Evolutionary conservation across 1,140 invertebrate species (phyloP), one percentile per base, ranked within the genome.

Genomic region (Babylonia areolata): DNA sequence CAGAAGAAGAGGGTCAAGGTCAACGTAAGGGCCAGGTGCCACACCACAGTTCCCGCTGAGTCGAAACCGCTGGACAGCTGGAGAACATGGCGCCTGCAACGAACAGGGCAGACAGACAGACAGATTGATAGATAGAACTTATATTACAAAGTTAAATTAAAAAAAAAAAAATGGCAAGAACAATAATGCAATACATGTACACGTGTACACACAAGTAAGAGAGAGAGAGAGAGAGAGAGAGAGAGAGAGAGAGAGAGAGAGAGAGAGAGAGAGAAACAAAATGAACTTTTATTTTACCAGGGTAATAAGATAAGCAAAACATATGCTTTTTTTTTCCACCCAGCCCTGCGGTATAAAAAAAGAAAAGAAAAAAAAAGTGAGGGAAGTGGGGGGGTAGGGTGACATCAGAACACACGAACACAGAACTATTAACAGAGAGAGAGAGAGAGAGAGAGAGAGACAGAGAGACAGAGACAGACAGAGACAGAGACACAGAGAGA

Each of bases 1-100:
- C 99, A 97, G 6, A 99, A 94, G 40, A 98, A 96, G 98, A 98
- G 99, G 64, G 98, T 97, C 0, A 98, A 95, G 1, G 98, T 95
- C 31, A 99, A 94, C 11, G 97, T 97, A 33, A 98, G 90, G 3
- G 96, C 97, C 85, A 99, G 98, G 92, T 98, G 97, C 96, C 97
- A 98, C 94, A 98, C 98, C 93, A 99, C 98, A 2, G 94, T 95
- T 91, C 97, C 96, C 0, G 97, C 97, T 85, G 96, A 95, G 88
- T 98, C 97, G 46, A 99, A 97, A 91, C 98, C 97, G 31, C 54
- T 35, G 3, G 85, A 81, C 15, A 84, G n/a, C 40, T 86, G 37
- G 12, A 88, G 78, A 9, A 85, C 80, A 40, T 86, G 82, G 28
- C 77, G 39, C 12, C 87, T 88, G 23, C 3, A 79, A 79, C 3